Evolutionary conservation across 2,888 invertebrate species (phyloP).

Genomic region (Seira ritae): DNA sequence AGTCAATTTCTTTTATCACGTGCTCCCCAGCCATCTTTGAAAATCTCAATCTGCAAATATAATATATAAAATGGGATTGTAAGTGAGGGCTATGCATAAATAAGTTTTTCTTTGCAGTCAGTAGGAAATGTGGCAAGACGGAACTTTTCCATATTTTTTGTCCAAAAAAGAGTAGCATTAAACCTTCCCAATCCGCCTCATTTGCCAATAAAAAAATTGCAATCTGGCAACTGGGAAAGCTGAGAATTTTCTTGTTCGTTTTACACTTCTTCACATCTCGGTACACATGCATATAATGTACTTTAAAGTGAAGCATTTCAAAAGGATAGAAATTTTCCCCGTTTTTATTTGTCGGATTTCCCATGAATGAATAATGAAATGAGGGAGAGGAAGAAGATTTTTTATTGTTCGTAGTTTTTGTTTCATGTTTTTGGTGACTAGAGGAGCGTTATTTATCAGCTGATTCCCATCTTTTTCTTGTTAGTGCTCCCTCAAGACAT

Average conservation of each 20-base stretch:
- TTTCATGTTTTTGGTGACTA: neutral
- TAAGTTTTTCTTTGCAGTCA: too few species aligned
- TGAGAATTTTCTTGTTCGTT: conserved; percentile 2
- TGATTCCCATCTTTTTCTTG: neutral
- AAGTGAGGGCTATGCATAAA: too few species aligned
- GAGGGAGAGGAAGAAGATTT: neutral
- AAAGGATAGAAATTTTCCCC: neutral
- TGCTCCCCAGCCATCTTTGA: too few species aligned
- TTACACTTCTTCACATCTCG: too few species aligned
- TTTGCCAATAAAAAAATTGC: too few species aligned
- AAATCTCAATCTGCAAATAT: too few species aligned
- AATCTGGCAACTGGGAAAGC: too few species aligned
- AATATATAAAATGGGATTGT: too few species aligned
- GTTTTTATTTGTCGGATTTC: neutral
- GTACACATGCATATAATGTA: too few species aligned
- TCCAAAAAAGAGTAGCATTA: too few species aligned
- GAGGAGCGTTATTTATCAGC: conserved; percentile 30
- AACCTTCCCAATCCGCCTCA: too few species aligned
- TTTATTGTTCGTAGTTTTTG: conserved; percentile 31
- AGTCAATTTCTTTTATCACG: too few species aligned
- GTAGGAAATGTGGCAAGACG: conserved; percentile 19
- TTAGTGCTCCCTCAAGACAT: conserved; percentile 1
- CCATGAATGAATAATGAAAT: conserved; percentile 49
- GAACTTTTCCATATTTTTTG: conserved; percentile 6
- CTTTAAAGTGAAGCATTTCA: neutral